Base-by-base conservation (phyloP, 2,113 vertebrate species). In the Paralichthys olivaceus region DNA sequence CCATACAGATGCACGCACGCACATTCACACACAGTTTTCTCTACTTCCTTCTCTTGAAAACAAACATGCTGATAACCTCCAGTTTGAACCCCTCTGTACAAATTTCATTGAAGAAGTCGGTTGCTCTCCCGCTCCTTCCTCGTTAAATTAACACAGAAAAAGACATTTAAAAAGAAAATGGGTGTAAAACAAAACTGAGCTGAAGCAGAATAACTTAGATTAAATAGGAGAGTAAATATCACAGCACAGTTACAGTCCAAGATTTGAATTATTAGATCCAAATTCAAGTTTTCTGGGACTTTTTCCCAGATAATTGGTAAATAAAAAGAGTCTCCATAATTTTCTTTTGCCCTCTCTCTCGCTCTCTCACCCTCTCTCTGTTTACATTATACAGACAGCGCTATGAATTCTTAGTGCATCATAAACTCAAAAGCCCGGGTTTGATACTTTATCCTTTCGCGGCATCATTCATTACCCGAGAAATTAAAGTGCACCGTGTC, bases 51-150 rank as follows among this genome's bases (percentile, higher is more conserved):
- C 60, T 2, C 73, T 82, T 29, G 29, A 84, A 89, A 83, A 82
- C 84, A 92, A 90, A 90, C 87, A 90, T 1, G 45, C 81, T 77
- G 90, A 92, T 91, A 93, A 92, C 87, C 89, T 89, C 83, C 43
- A 65, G 80, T 71, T 80, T 89, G 79, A 84, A 87, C 83, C 76
- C 79, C 60, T 81, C 85, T 88, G 84, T 79, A 68, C 79, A 86
- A 87, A 89, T 88, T 89, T 89, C 85, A 91, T 83, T 85, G 78
- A 90, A 85, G 80, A 87, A 82, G 72, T 84, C 2, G 4, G 47
- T 49, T 22, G 62, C 66, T 43, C 51, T 28, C 29, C 12, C 22
- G 59, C 66, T 28, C 62, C 12, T 45, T 45, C 43, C 43, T 45
- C 43, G 12, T 45, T 15, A 11, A 40, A 40, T 40, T 40, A 9